Percentiles rank a stretch among this genome's conserved stretches.
These are phyloP conservation scores for Pteromalus puparum DNA, from an alignment of 1,140 invertebrate species.

Conservation along the genomic window DNA sequence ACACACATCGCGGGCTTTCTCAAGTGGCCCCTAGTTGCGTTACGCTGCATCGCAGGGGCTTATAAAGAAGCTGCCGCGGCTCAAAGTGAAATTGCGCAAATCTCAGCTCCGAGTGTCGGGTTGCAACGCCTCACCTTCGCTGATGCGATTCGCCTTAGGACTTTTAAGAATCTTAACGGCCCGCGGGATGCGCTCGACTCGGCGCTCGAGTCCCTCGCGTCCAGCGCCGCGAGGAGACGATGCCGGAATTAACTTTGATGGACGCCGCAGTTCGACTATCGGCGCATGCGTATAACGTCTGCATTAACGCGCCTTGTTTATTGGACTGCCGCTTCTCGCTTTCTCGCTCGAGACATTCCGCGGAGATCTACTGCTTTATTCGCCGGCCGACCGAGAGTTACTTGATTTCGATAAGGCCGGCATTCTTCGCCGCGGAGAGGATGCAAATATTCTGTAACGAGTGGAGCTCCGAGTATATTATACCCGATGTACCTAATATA, in stretches of 20 bases:
- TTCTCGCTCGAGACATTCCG: background rate
- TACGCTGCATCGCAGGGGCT: background rate
- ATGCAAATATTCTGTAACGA: background rate
- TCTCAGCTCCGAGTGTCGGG: background rate
- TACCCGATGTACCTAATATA: too few relatives aligned
- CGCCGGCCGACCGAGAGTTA: too few relatives aligned
- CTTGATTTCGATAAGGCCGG: background rate
- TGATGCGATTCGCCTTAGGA: background rate
- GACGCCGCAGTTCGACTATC: background rate
- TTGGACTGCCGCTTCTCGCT: background rate
- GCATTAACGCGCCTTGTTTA: conserved; percentile 9
- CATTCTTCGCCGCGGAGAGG: background rate
- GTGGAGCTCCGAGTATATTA: background rate
- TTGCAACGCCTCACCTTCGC: background rate
- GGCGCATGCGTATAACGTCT: background rate
- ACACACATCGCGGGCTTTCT: too few relatives aligned
- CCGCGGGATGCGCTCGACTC: background rate
- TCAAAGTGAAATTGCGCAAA: conserved; percentile 25
- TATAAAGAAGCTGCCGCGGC: background rate
- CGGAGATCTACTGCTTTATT: background rate
- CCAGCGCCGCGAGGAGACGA: background rate
- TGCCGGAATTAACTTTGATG: conserved; percentile 25
- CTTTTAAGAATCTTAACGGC: conserved; percentile 29
- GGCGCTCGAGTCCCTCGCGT: background rate
- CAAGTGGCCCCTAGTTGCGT: background rate